Percentiles rank a stretch among this genome's conserved stretches.
Conservation (phyloP, 2,888 invertebrate species). For the Anthophora plumipes region DNA sequence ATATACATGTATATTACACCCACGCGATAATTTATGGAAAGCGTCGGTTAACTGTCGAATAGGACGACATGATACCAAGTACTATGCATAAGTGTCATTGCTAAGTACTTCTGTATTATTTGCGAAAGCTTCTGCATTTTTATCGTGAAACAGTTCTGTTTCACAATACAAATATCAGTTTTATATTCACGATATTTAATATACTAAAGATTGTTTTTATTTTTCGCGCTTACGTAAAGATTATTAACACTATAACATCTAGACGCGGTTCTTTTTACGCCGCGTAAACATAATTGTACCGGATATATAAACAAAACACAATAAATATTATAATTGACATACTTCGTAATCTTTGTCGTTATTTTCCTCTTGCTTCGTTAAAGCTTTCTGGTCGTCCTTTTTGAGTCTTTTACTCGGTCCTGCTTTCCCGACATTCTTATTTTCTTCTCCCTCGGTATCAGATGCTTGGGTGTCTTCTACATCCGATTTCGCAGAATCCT, state of each 20-base stretch:
- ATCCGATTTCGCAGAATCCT: conserved; percentile 71
- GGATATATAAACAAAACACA: neutral
- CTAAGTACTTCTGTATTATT: neutral
- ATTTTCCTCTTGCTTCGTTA: conserved; percentile 81
- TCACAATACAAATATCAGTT: too few relatives aligned
- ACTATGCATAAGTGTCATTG: too few relatives aligned
- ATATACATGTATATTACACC: too few relatives aligned
- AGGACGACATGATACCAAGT: neutral
- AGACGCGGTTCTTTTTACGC: neutral
- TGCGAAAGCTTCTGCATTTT: neutral
- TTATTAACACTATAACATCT: neutral
- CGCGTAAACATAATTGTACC: conserved; percentile 23
- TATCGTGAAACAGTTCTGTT: neutral
- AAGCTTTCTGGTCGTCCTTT: conserved; percentile 75
- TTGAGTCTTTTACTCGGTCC: conserved; percentile 73
- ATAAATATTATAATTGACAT: neutral
- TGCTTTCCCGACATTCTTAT: conserved; percentile 72
- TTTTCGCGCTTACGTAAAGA: conserved; percentile 16
- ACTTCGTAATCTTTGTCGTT: conserved; percentile 87
- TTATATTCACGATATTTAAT: neutral
- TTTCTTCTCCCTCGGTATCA: conserved; percentile 66
- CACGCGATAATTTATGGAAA: neutral
- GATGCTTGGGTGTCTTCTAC: conserved; percentile 41
- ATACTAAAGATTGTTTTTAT: neutral
- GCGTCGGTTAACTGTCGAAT: neutral